phyloP scores from a whole-genome alignment of 1,140 invertebrate genomes.

The Bombyx mandarina region DNA sequence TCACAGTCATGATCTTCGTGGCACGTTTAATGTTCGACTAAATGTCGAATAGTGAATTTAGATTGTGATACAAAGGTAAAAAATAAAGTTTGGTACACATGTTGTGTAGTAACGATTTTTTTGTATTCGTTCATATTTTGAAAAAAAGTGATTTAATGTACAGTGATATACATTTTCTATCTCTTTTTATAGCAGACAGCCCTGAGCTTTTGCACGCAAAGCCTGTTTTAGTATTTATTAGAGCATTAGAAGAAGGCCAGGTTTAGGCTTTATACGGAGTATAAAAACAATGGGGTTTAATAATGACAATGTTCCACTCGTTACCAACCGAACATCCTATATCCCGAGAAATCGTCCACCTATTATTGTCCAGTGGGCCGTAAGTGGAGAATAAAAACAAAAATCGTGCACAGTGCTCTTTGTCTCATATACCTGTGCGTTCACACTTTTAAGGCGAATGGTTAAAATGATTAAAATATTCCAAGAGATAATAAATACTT shows the following conservation, averaged over 20 bases:
- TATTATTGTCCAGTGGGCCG: conserved; percentile 35
- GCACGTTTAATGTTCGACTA: neutral
- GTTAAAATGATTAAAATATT: neutral
- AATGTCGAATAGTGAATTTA: too few relatives aligned
- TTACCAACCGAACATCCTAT: conserved; percentile 40
- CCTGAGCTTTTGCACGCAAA: conserved; percentile 19
- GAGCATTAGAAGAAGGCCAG: conserved; percentile 44
- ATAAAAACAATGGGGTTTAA: conserved; percentile 55
- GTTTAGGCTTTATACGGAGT: conserved; percentile 42
- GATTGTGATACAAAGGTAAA: too few relatives aligned
- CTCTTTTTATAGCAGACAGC: neutral
- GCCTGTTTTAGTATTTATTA: conserved; percentile 54
- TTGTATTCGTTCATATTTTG: too few relatives aligned
- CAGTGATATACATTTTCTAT: too few relatives aligned
- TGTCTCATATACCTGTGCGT: conserved; percentile 15
- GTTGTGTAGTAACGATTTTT: too few relatives aligned
- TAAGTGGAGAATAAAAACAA: conserved; percentile 38
- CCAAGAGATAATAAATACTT: neutral
- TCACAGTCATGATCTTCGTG: neutral
- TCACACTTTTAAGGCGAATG: conserved; percentile 7
- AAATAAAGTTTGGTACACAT: too few relatives aligned
- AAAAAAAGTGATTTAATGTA: too few relatives aligned
- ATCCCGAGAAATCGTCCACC: conserved; percentile 35
- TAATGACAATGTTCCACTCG: conserved; percentile 42
- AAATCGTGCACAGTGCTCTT: conserved; percentile 30